A percentile compares a stretch with the other conserved stretches of the same genome.
Evolutionary conservation across 2,888 invertebrate genomes (phyloP).

Genomic region (Bugulina stolonifera): DNA sequence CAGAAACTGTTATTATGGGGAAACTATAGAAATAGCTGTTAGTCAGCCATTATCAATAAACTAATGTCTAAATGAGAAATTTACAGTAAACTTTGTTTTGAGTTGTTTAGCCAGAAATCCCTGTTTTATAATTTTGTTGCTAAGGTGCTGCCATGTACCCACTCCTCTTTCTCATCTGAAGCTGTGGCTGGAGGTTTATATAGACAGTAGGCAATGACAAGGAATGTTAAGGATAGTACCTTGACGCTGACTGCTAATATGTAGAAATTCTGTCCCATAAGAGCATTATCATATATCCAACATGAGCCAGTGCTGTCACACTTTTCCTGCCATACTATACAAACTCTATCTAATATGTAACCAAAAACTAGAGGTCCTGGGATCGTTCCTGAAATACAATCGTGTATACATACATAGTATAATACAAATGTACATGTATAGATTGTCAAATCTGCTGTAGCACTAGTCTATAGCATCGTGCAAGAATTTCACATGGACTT

Average conservation of each 20-base stretch:
- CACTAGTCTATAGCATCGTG: no score
- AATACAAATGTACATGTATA: background rate
- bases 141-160: no score
- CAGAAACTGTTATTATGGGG: no score
- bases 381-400: constrained; percentile 63
- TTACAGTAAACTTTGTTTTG: no score
- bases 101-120: no score
- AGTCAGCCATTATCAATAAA: no score
- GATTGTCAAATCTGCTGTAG: background rate
- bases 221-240: background rate
- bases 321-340: constrained; percentile 73
- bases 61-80: no score
- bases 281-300: constrained; percentile 66
- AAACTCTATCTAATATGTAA: constrained; percentile 88
- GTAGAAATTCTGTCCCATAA: constrained; percentile 57
- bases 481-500: no score
- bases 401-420: no score
- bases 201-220: background rate
- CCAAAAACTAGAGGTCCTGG: constrained; percentile 94
- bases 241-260: background rate
- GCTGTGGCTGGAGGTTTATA: constrained; percentile 1
- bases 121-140: constrained; percentile 1
- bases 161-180: background rate
- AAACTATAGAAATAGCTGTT: no score
- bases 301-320: constrained; percentile 60